Conservation (phyloP, 2,797 vertebrate genomes). For the Choloepus didactylus region DNA sequence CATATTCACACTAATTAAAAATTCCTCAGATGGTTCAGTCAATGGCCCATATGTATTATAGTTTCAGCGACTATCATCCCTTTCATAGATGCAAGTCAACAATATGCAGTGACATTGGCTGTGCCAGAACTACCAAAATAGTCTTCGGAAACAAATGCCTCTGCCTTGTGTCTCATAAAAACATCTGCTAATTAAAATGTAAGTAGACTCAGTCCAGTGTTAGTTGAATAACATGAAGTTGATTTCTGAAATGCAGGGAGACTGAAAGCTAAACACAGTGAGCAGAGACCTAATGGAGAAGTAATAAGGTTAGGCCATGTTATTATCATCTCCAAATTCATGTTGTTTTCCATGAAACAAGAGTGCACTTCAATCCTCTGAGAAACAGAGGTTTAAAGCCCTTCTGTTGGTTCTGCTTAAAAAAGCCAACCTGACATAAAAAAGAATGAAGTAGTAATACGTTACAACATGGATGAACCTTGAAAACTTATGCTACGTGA, state of each 20-base stretch:
- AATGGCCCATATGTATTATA: constrained; percentile 71
- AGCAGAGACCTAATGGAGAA: constrained; percentile 33
- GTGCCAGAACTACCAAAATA: constrained; percentile 72
- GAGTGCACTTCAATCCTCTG: neutral
- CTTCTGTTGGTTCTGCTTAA: neutral
- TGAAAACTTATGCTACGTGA: neutral
- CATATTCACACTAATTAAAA: constrained; percentile 74
- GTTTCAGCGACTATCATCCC: constrained; percentile 31
- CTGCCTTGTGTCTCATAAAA: constrained; percentile 59
- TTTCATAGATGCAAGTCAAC: constrained; percentile 60
- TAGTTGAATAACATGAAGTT: constrained; percentile 58
- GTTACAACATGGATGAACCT: neutral
- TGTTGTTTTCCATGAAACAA: constrained; percentile 51
- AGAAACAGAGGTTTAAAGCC: neutral
- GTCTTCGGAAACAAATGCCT: constrained; percentile 61
- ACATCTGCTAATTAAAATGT: constrained; percentile 70
- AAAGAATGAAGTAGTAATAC: neutral
- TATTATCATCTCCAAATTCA: constrained; percentile 56
- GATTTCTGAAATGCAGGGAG: constrained; percentile 67
- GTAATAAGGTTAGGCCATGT: constrained; percentile 38
- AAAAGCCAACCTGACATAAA: neutral
- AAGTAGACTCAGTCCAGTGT: constrained; percentile 32
- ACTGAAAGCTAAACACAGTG: constrained; percentile 30
- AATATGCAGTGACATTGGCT: constrained; percentile 57
- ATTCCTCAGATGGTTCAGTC: constrained; percentile 66